Conservation (phyloP, 2,113 vertebrate genomes). For the Cairina moschata region DNA sequence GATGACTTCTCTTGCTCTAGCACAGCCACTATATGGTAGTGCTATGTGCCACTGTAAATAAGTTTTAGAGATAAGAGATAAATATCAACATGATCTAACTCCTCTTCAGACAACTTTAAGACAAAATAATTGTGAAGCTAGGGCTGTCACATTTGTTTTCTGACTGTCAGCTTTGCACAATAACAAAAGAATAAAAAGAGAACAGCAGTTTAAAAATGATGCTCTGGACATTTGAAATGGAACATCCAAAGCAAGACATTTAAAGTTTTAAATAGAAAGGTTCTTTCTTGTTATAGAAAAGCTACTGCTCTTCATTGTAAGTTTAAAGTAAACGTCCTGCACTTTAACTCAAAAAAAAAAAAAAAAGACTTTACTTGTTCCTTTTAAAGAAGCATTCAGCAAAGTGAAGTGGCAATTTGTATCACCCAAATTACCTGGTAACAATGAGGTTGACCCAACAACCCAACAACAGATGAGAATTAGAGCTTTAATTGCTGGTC, state of each 20-base stretch:
- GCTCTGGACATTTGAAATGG: background rate
- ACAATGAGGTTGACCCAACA: background rate
- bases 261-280: background rate
- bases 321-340: background rate
- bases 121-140: background rate
- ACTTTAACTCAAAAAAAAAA: background rate
- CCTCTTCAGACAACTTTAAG: background rate
- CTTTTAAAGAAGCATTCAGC: background rate
- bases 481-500: background rate
- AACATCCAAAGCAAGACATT: background rate
- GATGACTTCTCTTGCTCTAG: background rate
- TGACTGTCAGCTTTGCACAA: background rate
- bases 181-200: background rate
- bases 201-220: background rate
- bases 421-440: background rate
- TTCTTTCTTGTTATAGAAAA: background rate
- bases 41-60: background rate
- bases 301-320: background rate
- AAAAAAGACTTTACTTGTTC: background rate
- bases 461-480: background rate
- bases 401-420: background rate
- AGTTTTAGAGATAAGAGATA: background rate
- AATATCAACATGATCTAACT: background rate
- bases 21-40: background rate
- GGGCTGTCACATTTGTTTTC: background rate